A percentile compares a stretch with the other conserved stretches of the same genome.
Conservation (phyloP, 2,113 vertebrate species). For the Alligator sinensis region DNA sequence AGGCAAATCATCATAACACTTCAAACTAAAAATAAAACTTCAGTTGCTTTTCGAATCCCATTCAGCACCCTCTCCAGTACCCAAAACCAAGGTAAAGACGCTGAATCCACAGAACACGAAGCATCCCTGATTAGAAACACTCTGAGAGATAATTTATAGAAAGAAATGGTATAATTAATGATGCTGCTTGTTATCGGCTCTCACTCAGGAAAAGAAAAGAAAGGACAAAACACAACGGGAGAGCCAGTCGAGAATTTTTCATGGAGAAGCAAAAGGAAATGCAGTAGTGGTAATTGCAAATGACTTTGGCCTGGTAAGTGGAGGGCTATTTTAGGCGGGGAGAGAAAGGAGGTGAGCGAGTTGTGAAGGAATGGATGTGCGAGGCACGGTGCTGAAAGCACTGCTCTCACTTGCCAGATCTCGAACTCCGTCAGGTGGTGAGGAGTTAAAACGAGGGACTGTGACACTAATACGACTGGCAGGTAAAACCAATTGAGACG, state of each 20-base stretch:
- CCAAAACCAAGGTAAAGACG: background rate
- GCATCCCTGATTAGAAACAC: background rate
- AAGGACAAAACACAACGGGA: background rate
- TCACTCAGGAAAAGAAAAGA: background rate
- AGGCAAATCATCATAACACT: background rate
- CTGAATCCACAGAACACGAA: background rate
- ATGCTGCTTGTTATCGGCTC: background rate
- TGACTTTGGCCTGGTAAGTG: background rate
- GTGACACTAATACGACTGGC: background rate
- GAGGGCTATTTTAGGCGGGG: background rate
- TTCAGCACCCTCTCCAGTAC: background rate
- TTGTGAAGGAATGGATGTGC: accelerated
- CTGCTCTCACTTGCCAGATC: background rate
- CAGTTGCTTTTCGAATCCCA: background rate
- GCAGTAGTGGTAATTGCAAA: background rate
- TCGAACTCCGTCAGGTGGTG: background rate
- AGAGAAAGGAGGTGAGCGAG: background rate
- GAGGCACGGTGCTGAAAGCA: background rate
- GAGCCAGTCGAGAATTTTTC: background rate
- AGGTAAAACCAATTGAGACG: background rate
- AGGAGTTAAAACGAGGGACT: background rate
- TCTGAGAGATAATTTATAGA: background rate
- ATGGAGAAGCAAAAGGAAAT: background rate
- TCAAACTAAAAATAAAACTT: background rate
- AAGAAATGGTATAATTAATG: background rate